Conservation (phyloP, 2,888 invertebrate genomes). For the Athripsodes cinereus region DNA sequence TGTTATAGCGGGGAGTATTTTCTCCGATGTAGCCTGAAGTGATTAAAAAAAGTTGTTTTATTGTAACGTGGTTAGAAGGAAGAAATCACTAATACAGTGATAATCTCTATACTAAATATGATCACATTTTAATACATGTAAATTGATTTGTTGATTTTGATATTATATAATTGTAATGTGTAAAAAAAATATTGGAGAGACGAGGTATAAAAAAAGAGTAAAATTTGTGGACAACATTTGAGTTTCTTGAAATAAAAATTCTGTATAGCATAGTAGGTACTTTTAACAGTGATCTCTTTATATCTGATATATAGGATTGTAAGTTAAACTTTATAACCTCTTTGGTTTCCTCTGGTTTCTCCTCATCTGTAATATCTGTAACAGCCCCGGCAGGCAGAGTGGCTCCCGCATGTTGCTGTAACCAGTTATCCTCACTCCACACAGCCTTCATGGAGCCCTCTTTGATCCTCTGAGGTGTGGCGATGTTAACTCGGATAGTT, state of each 20-base stretch:
- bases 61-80: no score
- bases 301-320: no score
- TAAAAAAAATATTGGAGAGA: no score
- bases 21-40: conserved; percentile 33
- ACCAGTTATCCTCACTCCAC: conserved; percentile 98
- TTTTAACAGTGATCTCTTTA: no score
- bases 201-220: no score
- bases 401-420: conserved; percentile 95
- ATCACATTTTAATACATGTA: neutral
- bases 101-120: neutral
- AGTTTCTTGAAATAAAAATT: no score
- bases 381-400: conserved; percentile 54
- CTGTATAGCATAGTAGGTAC: no score
- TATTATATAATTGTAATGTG: no score
- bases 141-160: neutral
- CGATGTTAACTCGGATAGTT: conserved; percentile 92
- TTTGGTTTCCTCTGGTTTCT: conserved; percentile 35
- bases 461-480: conserved; percentile 93
- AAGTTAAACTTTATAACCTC: conserved; percentile 9
- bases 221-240: no score
- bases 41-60: neutral
- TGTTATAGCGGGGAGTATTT: conserved; percentile 28
- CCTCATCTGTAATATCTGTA: conserved; percentile 39
- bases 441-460: conserved; percentile 93
- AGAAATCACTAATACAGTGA: neutral